Base-by-base conservation (phyloP, 2,797 vertebrate genomes). In the Takifugu ocellatus region DNA sequence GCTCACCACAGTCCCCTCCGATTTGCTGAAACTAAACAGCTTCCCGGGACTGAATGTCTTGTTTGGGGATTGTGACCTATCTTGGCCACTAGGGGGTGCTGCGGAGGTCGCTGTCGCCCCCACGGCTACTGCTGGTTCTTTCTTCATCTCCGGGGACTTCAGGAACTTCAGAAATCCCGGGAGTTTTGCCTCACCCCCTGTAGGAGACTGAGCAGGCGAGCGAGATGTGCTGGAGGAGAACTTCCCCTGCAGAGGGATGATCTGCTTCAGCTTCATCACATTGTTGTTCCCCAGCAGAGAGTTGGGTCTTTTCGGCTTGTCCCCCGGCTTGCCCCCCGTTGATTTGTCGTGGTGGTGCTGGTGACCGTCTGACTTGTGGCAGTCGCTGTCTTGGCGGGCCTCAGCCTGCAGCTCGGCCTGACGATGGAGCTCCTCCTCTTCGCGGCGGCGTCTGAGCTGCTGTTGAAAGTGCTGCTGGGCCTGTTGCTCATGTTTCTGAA, bases 221-320 rank as follows among this genome's bases (percentile, higher is more conserved):
- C 93, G 88, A 1, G 91, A 72, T 0, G 82, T 46, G 45, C 92
- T 71, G 0, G 94, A 93, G 50, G 94, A 89, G 72, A 96, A 95
- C 65, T 94, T 94, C 60, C 94, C 92, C 86, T 98, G 95, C 6
- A 97, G 80, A 0, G 95, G 95, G 80, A 97, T 96, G 80, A 97
- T 97, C 86, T 98, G 95, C 86, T 95, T 96, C 2, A 97, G 89
- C 85, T 95, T 95, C 91, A 96, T 87, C 73, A 97, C 95, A 0
- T 96, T 96, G 88, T 95, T 96, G 84, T 92, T 94, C 5, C 94
- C 93, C 85, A 97, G 83, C 25, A 97, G 91, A 8, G 94, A 96
- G 65, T 93, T 95, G 9, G 95, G 95, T 29, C 95, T 88, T 70
- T 94, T 95, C 55, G 93, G 94, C 43, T 96, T 94, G 74, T 96